Conservation (phyloP, 2,113 vertebrate species). For the Protobothrops mucrosquamatus region DNA sequence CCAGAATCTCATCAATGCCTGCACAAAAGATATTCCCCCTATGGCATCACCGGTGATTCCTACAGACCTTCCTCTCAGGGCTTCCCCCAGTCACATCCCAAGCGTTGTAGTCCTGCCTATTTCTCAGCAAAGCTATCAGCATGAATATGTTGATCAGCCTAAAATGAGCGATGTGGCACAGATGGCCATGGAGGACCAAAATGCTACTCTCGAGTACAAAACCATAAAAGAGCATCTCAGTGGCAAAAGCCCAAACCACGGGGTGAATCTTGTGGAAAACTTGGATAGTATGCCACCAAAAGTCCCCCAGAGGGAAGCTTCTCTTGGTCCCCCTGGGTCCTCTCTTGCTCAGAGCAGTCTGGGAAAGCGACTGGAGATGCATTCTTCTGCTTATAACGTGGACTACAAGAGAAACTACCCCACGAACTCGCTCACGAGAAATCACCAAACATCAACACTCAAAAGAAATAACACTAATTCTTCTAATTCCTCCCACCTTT, state of each 20-base stretch:
- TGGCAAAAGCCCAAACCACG: slow-evolving; percentile 85
- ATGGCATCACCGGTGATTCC: slow-evolving; percentile 90
- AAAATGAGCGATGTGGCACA: slow-evolving; percentile 80
- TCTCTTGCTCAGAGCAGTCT: slow-evolving; percentile 82
- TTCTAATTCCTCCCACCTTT: slow-evolving; percentile 95
- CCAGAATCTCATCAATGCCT: slow-evolving; percentile 97
- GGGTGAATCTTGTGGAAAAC: slow-evolving; percentile 82
- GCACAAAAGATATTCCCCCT: slow-evolving; percentile 89
- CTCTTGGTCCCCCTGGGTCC: slow-evolving; percentile 78
- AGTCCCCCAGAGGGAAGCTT: slow-evolving; percentile 95
- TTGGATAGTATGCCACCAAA: slow-evolving; percentile 86
- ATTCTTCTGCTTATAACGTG: slow-evolving; percentile 86
- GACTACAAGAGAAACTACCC: slow-evolving; percentile 88
- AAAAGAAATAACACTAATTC: slow-evolving; percentile 99
- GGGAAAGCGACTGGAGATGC: slow-evolving; percentile 91
- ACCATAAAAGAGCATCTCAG: slow-evolving; percentile 82
- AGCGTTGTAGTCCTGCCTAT: slow-evolving; percentile 92
- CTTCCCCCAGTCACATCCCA: slow-evolving; percentile 93
- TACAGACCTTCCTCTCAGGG: slow-evolving; percentile 89
- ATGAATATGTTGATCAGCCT: slow-evolving; percentile 94
- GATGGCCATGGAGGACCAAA: slow-evolving; percentile 86
- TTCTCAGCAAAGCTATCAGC: slow-evolving; percentile 92
- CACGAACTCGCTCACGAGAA: slow-evolving; percentile 77
- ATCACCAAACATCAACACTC: slow-evolving; percentile 78
- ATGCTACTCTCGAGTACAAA: slow-evolving; percentile 93